Conservation (phyloP, 2,113 vertebrate species). For the Cyprinodon variegatus region DNA sequence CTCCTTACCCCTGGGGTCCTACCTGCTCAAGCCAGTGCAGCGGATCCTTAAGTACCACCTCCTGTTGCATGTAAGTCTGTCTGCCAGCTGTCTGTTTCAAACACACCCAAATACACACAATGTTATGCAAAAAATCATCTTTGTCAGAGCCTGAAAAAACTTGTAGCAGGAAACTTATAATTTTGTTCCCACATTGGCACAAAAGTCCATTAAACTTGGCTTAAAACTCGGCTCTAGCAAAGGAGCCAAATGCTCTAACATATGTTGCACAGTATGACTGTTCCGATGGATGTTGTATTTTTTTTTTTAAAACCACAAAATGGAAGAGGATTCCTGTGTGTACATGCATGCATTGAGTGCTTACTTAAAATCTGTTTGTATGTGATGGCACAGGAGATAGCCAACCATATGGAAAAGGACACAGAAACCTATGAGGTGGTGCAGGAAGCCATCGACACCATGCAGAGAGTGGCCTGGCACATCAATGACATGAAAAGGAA, state of each 20-base stretch:
- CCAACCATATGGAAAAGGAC: constrained; percentile 96
- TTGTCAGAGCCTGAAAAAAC: constrained; percentile 6
- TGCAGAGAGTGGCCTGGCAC: constrained; percentile 98
- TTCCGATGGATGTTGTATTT: constrained; percentile 26
- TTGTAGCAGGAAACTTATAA: constrained; percentile 14
- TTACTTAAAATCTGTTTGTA: constrained; percentile 1
- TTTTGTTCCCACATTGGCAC: constrained; percentile 32
- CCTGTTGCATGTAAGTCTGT: constrained; percentile 88
- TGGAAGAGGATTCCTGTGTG: background rate
- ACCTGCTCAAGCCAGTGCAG: constrained; percentile 98
- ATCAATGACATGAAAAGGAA: constrained; percentile 99
- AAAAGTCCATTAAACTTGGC: constrained; percentile 12
- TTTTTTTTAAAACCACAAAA: background rate
- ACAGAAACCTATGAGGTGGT: constrained; percentile 95
- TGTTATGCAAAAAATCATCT: background rate
- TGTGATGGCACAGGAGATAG: constrained; percentile 87
- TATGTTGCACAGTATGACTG: constrained; percentile 63
- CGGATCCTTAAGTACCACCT: constrained; percentile 99
- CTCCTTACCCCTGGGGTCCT: constrained; percentile 94
- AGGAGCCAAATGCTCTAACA: constrained; percentile 68
- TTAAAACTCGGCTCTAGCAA: constrained; percentile 17
- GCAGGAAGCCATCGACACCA: constrained; percentile 96
- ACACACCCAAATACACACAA: background rate
- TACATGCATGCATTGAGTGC: background rate
- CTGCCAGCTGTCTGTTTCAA: constrained; percentile 4